Evolutionary conservation across 2,888 invertebrate genomes (phyloP).

Genomic region (Deroplatys truncata): DNA sequence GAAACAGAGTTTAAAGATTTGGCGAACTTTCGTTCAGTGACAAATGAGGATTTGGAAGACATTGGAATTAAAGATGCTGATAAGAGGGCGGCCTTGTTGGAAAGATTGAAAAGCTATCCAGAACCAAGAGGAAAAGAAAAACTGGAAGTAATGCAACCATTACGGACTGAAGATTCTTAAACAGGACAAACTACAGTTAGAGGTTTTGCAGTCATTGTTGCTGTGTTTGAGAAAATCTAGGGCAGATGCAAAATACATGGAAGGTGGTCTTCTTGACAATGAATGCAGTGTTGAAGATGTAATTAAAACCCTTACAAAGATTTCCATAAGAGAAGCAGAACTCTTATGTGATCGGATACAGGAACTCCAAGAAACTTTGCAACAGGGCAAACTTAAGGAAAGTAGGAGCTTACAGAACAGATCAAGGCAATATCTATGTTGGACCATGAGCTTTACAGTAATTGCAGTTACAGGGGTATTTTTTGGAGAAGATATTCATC

Average conservation of each 20-base stretch:
- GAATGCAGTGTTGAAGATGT: background rate
- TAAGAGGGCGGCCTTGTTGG: background rate
- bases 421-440: background rate
- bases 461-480: background rate
- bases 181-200: background rate
- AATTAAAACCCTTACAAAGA: background rate
- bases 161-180: background rate
- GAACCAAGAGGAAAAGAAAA: background rate
- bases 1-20: background rate
- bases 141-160: background rate
- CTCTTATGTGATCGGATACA: background rate
- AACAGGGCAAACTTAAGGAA: background rate
- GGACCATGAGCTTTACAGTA: background rate
- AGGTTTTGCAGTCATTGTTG: background rate
- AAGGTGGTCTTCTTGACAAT: background rate
- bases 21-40: background rate
- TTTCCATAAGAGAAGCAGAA: background rate
- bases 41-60: background rate
- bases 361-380: background rate
- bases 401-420: background rate
- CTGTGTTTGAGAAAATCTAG: background rate
- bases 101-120: background rate
- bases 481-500: background rate
- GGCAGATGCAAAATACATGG: background rate
- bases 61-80: background rate